Percentiles rank a stretch among this genome's conserved stretches.
Conservation (phyloP, 1,140 invertebrate genomes). For the Aphelenchoides avenae region DNA sequence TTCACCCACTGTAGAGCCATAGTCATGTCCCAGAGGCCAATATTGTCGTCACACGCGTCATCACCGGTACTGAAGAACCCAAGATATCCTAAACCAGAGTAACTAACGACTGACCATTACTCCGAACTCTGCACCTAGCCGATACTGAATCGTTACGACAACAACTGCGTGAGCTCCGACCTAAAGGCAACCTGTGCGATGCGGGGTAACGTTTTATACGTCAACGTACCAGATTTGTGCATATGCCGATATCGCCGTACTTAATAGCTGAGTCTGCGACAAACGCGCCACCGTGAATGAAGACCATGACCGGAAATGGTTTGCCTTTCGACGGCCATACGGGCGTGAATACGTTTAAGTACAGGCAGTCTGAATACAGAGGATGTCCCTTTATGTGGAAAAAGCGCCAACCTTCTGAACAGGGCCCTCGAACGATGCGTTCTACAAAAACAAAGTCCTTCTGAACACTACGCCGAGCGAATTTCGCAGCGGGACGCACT, state of each 20-base stretch:
- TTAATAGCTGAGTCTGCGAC: background rate
- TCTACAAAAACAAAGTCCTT: background rate
- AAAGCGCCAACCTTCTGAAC: conserved; percentile 13
- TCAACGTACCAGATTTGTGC: conserved; percentile 4
- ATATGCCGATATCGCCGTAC: conserved; percentile 13
- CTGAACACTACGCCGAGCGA: background rate
- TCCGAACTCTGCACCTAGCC: no score
- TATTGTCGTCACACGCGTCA: conserved; percentile 83
- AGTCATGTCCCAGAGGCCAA: conserved; percentile 67
- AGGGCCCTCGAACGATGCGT: background rate
- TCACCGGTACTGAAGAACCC: conserved; percentile 16
- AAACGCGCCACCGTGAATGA: conserved; percentile 14
- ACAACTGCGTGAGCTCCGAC: conserved; percentile 3
- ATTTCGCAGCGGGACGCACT: background rate
- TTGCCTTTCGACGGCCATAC: background rate
- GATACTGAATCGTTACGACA: conserved; percentile 17
- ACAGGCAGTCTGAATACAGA: no score
- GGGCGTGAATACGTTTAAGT: conserved; percentile 11
- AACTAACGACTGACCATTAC: no score
- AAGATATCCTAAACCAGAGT: conserved; percentile 16
- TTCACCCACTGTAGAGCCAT: conserved; percentile 12
- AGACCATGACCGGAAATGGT: conserved; percentile 11
- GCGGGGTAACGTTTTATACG: background rate
- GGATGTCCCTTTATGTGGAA: no score
- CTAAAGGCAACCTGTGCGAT: background rate